These are phyloP conservation scores for Caenorhabditis sp. DNA, from an alignment of 2,888 invertebrate species.

Conservation along the genomic window DNA sequence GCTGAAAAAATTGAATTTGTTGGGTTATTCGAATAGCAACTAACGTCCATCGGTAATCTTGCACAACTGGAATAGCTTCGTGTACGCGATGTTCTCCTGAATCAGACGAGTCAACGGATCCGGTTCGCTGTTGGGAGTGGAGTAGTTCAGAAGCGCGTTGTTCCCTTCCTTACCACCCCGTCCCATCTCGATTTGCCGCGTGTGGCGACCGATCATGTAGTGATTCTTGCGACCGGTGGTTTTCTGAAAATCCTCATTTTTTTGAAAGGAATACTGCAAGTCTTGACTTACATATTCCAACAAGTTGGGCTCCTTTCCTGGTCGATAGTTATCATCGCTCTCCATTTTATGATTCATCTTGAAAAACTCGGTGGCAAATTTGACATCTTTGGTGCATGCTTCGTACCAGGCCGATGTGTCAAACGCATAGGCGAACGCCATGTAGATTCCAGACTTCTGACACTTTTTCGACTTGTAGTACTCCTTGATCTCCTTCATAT, in stretches of 20 bases:
- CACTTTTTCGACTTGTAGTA: constrained; percentile 67
- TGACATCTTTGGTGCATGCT: constrained; percentile 55
- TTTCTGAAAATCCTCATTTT: constrained; percentile 61
- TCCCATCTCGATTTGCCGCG: constrained; percentile 84
- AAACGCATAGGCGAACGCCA: constrained; percentile 54
- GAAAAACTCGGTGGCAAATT: constrained; percentile 65
- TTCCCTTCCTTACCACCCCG: constrained; percentile 85
- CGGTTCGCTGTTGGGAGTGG: background rate
- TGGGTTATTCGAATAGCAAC: too few relatives aligned
- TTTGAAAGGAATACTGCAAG: background rate
- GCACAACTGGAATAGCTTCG: constrained; percentile 45
- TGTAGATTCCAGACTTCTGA: constrained; percentile 19
- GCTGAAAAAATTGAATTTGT: constrained; percentile 26
- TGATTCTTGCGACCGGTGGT: constrained; percentile 83
- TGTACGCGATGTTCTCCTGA: constrained; percentile 49
- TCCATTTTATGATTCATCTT: constrained; percentile 59
- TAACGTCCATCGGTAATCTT: constrained; percentile 52
- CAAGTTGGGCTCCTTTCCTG: constrained; percentile 67
- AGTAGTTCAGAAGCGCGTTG: constrained; percentile 84
- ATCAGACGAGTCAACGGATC: constrained; percentile 39
- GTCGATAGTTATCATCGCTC: constrained; percentile 32
- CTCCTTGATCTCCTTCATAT: constrained; percentile 66
- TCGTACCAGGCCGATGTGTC: constrained; percentile 36
- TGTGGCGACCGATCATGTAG: constrained; percentile 83
- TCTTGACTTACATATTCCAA: constrained; percentile 62